Evolutionary conservation across 2,888 invertebrate genomes (phyloP), one percentile per base, ranked within the genome.

Genomic region (Cantharis lateralis): DNA sequence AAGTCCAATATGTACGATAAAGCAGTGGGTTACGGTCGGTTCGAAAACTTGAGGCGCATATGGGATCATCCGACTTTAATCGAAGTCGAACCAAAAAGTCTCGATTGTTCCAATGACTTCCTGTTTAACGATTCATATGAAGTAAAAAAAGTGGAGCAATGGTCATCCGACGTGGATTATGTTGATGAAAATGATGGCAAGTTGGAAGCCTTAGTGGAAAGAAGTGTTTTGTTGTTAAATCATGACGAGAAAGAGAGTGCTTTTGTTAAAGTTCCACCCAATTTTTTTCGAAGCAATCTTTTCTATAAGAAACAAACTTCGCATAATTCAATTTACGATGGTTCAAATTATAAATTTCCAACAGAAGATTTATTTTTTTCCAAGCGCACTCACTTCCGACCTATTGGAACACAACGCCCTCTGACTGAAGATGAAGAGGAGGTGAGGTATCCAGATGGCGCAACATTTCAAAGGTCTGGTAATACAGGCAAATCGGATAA

Each of bases 301-400:
- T 76, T 74, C 68, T 20, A 20, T 20, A 24, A n/a, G 7, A 66
- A 66, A 11, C 18, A 18, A n/a, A 16, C 64, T n/a, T 18, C 13
- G 18, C 13, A 78, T 15, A 18, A 26, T 11, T 66, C 64, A 9
- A 73, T 73, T 68, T 63, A 64, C 20, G 81, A 81, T 48, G 80
- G 76, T 62, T 48, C n/a, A 2, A 48, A 48, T 32, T 13, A 13
- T 48, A 48, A n/a, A n/a, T n/a, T 48, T 48, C n/a, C 48, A n/a
- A 48, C n/a, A 2, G 81, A 81, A 71, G 75, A 80, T 87, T 88
- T 95, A 81, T 90, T 95, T 79, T 94, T 93, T 15, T 94, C 96
- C 9, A 91, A 93, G 80, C 92, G 93, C 80, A 96, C 95, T 76
- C 96, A 96, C 89, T 96, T 96, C 89, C 92, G 93, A 81, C 96